These are phyloP conservation scores for Pristionchus exspectatus DNA, from an alignment of 2,888 invertebrate species.

Conservation along the genomic window DNA sequence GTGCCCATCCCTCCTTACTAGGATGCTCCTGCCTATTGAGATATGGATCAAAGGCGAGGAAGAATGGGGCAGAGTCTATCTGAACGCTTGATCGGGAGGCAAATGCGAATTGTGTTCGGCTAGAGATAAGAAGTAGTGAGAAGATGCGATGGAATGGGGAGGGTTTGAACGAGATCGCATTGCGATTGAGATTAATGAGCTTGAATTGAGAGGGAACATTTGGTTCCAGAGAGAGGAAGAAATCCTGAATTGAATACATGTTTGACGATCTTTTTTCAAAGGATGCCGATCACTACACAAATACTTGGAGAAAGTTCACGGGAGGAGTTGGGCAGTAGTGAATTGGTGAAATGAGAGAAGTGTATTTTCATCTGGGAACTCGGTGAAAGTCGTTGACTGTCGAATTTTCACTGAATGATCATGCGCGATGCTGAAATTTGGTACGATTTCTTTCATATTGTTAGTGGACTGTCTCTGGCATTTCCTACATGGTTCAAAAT, in stretches of 20 bases:
- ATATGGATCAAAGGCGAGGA: slow-evolving; percentile 11
- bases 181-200: slow-evolving; percentile 11
- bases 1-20: not conserved
- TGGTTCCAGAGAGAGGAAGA: not conserved
- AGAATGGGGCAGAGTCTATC: slow-evolving; percentile 36
- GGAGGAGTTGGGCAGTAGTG: not conserved
- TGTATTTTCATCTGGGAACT: not conserved
- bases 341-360: slow-evolving; percentile 6
- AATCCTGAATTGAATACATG: slow-evolving; percentile 27
- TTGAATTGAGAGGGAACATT: not conserved
- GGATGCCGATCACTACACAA: not conserved
- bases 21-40: slow-evolving; percentile 12
- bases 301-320: slow-evolving; percentile 4
- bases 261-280: slow-evolving; percentile 24
- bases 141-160: not conserved
- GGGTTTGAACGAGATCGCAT: slow-evolving; percentile 22
- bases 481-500: not conserved
- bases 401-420: not conserved
- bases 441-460: not conserved
- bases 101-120: slow-evolving; percentile 5
- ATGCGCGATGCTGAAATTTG: not conserved
- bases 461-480: not conserved
- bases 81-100: slow-evolving; percentile 46
- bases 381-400: not conserved
- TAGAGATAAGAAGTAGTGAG: not conserved